Evolutionary conservation across 2,113 vertebrate species (phyloP), one percentile per base, ranked within the genome.

Genomic region (Euleptes europaea): DNA sequence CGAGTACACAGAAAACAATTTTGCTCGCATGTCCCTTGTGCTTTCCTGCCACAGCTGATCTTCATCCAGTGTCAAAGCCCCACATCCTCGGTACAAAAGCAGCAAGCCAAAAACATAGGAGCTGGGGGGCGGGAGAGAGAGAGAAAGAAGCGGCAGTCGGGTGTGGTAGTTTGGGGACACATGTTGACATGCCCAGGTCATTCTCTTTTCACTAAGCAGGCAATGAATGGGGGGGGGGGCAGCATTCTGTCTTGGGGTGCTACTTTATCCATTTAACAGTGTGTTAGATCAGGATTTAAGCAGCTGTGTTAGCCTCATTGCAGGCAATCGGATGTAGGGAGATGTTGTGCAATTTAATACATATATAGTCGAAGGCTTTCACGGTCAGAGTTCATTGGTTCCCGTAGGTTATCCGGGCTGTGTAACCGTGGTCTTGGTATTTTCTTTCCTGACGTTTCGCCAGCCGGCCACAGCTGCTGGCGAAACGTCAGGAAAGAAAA

Each of bases 11-110:
- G 72, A 47, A 80, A 78, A 82, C 0, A 0, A 42, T 40, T 91
- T 79, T 89, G 35, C 86, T 83, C 83, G 75, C 82, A 75, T 51
- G 31, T 42, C 81, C 54, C 40, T 71, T 86, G 31, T 82, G 65
- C 35, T 49, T 86, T 89, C 81, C 78, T 88, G 63, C 70, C 73
- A 76, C 66, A 86, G 73, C 67, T 57, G 42, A 47, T 75, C 28
- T 76, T 0, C 80, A 38, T 35, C 31, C 35, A 83, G 73, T 26
- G 85, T 2, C 78, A 38, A 67, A 88, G 21, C 82, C 57, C 9
- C 70, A 67, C 13, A 1, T 44, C 54, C 71, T 63, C 26, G 49
- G 11, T 66, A 35, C 1, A 0, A 74, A 80, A 51, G 63, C 4
- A 2, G 4, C 63, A 54, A 86, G 17, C 44, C 66, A 84, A 35